Conservation (phyloP, 2,113 vertebrate species). For the Astur gentilis region DNA sequence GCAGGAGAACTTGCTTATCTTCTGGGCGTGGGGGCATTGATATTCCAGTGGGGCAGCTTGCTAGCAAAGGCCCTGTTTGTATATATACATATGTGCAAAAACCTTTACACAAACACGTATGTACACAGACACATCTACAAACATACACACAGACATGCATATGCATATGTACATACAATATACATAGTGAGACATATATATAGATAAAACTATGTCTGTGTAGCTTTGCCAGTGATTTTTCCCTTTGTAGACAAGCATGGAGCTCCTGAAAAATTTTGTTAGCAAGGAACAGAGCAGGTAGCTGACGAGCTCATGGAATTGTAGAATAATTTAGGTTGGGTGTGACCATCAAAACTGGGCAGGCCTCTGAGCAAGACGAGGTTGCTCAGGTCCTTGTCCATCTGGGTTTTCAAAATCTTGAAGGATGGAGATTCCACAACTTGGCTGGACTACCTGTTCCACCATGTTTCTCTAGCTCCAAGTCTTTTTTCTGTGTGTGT, state of each 20-base stretch:
- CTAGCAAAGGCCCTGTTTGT: background rate
- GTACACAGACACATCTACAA: background rate
- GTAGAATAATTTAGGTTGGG: background rate
- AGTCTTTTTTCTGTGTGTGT: background rate
- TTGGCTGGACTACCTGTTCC: background rate
- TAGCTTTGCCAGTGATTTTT: background rate
- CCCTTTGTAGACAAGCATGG: background rate
- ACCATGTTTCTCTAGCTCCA: background rate
- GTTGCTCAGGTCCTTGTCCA: background rate
- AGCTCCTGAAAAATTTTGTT: background rate
- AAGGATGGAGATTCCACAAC: background rate
- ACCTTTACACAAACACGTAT: background rate
- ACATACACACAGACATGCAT: background rate
- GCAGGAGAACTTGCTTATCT: background rate
- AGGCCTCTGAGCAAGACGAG: background rate
- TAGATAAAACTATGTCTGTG: background rate
- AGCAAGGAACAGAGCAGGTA: background rate
- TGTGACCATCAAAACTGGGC: background rate
- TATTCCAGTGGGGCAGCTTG: background rate
- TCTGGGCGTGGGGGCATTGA: background rate
- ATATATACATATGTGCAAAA: background rate
- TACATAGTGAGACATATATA: background rate
- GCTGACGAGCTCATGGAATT: background rate
- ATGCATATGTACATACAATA: background rate
- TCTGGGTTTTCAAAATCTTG: background rate